A percentile compares a stretch with the other conserved stretches of the same genome.
phyloP scores from a whole-genome alignment of 2,888 invertebrate genomes.

The Sphecodes monilicornis region DNA sequence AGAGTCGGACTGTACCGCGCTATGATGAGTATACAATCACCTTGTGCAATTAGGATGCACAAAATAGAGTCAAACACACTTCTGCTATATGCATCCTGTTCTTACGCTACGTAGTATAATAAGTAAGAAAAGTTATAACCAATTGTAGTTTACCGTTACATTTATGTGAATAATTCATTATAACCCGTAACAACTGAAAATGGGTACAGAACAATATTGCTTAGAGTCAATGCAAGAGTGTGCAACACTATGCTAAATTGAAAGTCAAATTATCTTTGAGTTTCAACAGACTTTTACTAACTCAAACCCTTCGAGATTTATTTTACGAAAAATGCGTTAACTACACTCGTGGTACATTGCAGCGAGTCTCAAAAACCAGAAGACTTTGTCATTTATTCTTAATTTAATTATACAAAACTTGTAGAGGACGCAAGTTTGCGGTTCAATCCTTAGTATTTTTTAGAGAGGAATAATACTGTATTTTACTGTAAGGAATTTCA shows the following conservation, averaged over 20 bases:
- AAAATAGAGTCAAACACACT: constrained; percentile 12
- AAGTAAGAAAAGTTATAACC: constrained; percentile 3
- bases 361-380: not conserved
- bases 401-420: not conserved
- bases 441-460: not conserved
- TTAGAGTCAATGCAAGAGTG: constrained; percentile 7
- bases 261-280: not conserved
- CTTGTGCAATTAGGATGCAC: constrained; percentile 18
- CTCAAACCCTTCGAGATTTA: not conserved
- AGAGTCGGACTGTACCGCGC: constrained; percentile 5
- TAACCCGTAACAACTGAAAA: not conserved
- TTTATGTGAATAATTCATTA: constrained; percentile 7
- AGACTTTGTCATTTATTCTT: not conserved
- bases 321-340: not conserved
- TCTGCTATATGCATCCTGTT: constrained; percentile 18
- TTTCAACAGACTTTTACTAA: not conserved
- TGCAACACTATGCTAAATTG: not conserved
- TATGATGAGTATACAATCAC: constrained; percentile 19
- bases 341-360: not conserved
- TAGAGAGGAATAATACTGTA: not conserved
- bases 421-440: not conserved
- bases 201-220: constrained; percentile 1
- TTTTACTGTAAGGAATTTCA: constrained; percentile 1
- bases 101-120: constrained; percentile 5
- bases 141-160: constrained; percentile 5